phyloP scores from a whole-genome alignment of 2,797 vertebrate genomes.

The Betta splendens region DNA sequence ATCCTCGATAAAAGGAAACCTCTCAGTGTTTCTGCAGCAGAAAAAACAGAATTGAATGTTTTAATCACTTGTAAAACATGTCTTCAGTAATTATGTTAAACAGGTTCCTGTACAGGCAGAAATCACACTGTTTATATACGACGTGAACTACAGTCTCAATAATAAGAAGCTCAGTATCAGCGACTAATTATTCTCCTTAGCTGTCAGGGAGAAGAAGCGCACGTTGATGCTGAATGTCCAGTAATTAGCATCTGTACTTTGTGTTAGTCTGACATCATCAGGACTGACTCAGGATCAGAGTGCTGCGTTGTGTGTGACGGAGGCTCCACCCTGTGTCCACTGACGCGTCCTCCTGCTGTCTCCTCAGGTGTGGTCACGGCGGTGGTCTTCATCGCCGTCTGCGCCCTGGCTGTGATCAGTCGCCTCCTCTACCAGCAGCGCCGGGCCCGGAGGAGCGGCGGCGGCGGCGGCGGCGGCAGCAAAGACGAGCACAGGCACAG shows the following conservation, averaged over 20 bases:
- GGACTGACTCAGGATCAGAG: no score
- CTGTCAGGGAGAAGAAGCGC: not conserved
- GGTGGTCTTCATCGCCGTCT: slow-evolving; percentile 91
- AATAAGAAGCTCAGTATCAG: not conserved
- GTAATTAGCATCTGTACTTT: not conserved
- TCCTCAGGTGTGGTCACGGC: slow-evolving; percentile 90
- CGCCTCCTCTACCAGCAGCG: slow-evolving; percentile 92
- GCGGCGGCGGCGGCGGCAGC: slow-evolving; percentile 40
- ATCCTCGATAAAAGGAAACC: not conserved
- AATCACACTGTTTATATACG: not conserved
- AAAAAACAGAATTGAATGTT: not conserved
- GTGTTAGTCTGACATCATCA: not conserved
- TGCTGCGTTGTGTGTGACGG: no score
- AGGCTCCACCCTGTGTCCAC: no score
- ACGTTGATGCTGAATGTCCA: not conserved
- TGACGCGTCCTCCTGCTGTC: slow-evolving; percentile 4
- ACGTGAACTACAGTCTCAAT: not conserved
- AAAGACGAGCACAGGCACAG: slow-evolving; percentile 87
- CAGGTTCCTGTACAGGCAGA: no score
- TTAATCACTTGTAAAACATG: not conserved
- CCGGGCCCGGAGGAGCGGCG: slow-evolving; percentile 78
- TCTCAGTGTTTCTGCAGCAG: no score
- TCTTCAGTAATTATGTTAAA: not conserved
- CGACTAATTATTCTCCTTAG: not conserved
- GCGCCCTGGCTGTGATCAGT: slow-evolving; percentile 87